Evolutionary conservation across 37 sponge, comb jelly and placozoan species (phyloP), one percentile per base, ranked within the genome.

Genomic region (Eunapius fragilis): DNA sequence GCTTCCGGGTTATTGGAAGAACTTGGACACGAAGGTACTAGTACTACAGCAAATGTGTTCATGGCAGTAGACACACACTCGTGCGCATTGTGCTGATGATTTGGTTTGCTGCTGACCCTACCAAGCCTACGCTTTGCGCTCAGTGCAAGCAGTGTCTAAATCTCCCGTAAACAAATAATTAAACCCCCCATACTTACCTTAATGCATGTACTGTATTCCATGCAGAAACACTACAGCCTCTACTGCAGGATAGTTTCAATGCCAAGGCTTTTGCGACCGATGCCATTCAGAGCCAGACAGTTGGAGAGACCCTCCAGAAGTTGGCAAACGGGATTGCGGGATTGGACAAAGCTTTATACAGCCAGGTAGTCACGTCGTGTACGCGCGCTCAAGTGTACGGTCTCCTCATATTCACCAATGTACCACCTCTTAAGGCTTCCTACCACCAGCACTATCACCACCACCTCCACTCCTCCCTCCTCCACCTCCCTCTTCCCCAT

Each of bases 221-320:
- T 6, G 41, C 79, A 94, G 94, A 77, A 17, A 69, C 84, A 0
- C 69, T 95, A 19, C 38, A 87, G 70, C 79, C 86, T 70, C 80
- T 96, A 5, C 77, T 96, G 30, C 27, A 67, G 25, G 92, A 93
- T 25, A 76, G 74, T 0, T 96, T 96, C 72, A 92, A 96, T 30
- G 75, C 95, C 41, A 90, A 93, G 67, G 36, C 84, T 3, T 96
- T 83, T 80, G 96, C 96, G 25, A 88, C 82, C 12, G 25, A 67
- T 2, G 74, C 85, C 50, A 90, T 96, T 31, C 94, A 93, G 48
- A 72, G 50, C 28, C 96, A 92, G 80, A 93, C 85, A 70, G 92
- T 96, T 31, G 94, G 94, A 31, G 96, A 96, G 58, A 86, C 92
- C 0, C 76, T 96, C 30, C 70, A 84, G 38, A 96, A 96, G 49